phyloP scores from a whole-genome alignment of 2,888 invertebrate species.

The Aplocera efformata region DNA sequence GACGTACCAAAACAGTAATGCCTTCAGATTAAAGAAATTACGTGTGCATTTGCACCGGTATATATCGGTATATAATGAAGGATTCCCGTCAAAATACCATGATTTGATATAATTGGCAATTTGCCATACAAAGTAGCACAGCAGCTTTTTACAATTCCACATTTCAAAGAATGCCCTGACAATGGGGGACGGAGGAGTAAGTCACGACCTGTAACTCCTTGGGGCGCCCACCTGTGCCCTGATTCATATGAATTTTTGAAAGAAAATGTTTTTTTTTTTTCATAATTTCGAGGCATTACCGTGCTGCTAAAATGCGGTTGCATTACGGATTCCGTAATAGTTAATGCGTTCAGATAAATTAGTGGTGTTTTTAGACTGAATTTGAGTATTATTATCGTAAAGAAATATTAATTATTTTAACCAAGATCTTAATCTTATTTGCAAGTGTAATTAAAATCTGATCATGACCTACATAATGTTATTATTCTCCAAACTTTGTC shows the following conservation, averaged over 20 bases:
- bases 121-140: constrained; percentile 47
- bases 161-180: constrained; percentile 53
- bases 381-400: background rate
- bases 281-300: constrained; percentile 59
- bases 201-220: constrained; percentile 66
- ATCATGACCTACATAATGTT: too few species aligned
- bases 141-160: constrained; percentile 44
- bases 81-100: constrained; percentile 30
- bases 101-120: constrained; percentile 52
- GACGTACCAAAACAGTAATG: too few species aligned
- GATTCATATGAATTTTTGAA: constrained; percentile 48
- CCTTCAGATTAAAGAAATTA: background rate
- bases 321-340: constrained; percentile 36
- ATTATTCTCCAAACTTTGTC: too few species aligned
- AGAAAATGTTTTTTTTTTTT: constrained; percentile 43
- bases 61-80: too few species aligned
- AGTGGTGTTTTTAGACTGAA: constrained; percentile 1
- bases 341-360: constrained; percentile 14
- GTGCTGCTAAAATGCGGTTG: constrained; percentile 46
- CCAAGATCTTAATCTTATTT: too few species aligned
- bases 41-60: constrained; percentile 15
- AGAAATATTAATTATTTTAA: too few species aligned
- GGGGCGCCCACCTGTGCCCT: constrained; percentile 70
- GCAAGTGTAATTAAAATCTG: too few species aligned
- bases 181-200: constrained; percentile 57